phyloP scores from a whole-genome alignment of 2,888 invertebrate species.

The Aphrophora alni region DNA sequence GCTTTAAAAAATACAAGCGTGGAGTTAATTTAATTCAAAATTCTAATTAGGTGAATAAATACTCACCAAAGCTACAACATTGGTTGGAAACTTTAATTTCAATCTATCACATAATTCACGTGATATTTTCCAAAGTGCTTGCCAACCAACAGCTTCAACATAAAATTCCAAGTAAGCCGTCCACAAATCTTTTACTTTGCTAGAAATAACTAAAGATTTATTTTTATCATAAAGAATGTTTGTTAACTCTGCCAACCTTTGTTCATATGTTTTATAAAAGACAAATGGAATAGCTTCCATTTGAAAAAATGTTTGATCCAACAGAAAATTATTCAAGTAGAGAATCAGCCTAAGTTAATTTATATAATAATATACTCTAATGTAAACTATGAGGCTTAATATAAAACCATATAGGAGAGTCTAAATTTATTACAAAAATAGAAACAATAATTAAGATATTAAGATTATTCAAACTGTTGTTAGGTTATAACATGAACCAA shows the following conservation, averaged over 20 bases:
- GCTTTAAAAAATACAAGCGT: no score
- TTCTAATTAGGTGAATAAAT: no score
- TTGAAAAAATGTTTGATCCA: not conserved
- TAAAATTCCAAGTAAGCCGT: slow-evolving; percentile 11
- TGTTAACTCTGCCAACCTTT: not conserved
- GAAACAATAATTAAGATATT: no score
- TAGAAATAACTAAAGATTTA: not conserved
- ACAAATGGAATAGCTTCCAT: not conserved
- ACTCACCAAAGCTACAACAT: slow-evolving; percentile 24
- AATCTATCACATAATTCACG: slow-evolving; percentile 13
- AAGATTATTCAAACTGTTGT: no score
- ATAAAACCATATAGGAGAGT: no score
- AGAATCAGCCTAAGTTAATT: no score
- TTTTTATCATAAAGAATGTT: not conserved
- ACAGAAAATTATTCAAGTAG: no score
- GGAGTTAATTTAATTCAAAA: no score
- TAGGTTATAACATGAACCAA: no score
- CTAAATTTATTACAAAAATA: no score
- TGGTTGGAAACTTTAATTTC: slow-evolving; percentile 25
- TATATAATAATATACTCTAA: no score
- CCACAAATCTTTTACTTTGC: not conserved
- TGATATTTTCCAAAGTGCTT: slow-evolving; percentile 30
- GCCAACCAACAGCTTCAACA: slow-evolving; percentile 31
- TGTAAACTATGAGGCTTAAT: no score
- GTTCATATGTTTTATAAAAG: not conserved